Base-by-base conservation (phyloP, 2,888 invertebrate genomes). In the Andrena trimmerana region DNA sequence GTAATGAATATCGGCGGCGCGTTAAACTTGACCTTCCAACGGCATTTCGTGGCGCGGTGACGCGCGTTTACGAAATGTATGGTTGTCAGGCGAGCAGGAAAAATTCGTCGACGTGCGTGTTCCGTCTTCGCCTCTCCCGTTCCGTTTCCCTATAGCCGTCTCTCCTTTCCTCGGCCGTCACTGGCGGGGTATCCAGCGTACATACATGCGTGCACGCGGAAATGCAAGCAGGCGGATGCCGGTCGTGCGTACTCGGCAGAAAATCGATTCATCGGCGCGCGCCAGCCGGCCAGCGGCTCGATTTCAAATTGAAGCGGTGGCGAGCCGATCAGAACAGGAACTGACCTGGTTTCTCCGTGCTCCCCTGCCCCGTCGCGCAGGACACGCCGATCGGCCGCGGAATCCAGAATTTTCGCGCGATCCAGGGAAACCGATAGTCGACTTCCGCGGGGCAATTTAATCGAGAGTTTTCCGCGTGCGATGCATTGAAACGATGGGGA, bases 261-360 rank as follows among this genome's bases (percentile, higher is more conserved):
- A 90, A 89, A 85, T 83, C 80, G 86, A 90, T 84, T 78, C 86
- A 76, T 77, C 81, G 84, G 50, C 52, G 74, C 82, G 72, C 71
- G 84, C 57, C 24, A 33, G 66, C 77, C 20, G 65, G 54, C 62
- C 29, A 20, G 50, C 68, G 68, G 66, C 71, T 79, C 78, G 77
- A 81, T 88, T 88, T 81, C 66, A 88, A 88, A 88, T 86, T 81
- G 83, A 87, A 88, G 81, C 86, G 79, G 42, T 54, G 59, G 78
- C 80, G 69, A 65, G 60, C 70, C 42, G 70, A 48, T 63, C 67
- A 60, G 76, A 86, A 83, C 86, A 81, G 89, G 87, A 89, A 88
- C 71, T 88, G 89, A 89, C 88, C 88, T 83, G 87, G 84, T 89
- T 89, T 89, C 87, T 80, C 13, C 78, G 70, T 20, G 59, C n/a